Percentiles rank a stretch among this genome's conserved stretches.
These are phyloP conservation scores for Brachionus rotundiformis DNA, from an alignment of 1,140 invertebrate species.

Conservation along the genomic window DNA sequence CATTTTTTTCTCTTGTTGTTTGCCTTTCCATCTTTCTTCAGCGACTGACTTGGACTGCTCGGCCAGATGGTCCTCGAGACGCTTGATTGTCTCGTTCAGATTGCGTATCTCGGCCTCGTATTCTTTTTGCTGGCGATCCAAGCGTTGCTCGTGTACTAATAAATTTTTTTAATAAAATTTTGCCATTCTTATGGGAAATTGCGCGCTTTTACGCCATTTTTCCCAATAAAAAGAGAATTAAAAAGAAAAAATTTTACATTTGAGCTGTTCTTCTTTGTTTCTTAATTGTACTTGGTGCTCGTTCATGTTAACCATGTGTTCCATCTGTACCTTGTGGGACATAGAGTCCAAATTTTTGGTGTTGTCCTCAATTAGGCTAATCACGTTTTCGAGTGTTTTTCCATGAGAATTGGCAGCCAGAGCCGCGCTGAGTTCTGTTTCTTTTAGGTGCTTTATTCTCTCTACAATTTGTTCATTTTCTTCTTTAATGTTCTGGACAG, in stretches of 20 bases:
- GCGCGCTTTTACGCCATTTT: too few species aligned
- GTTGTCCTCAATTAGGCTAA: slow-evolving; percentile 40
- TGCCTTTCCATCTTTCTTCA: slow-evolving; percentile 34
- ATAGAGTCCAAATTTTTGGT: slow-evolving; percentile 38
- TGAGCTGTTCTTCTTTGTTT: slow-evolving; percentile 48
- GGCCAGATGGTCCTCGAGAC: slow-evolving; percentile 43
- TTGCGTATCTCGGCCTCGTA: slow-evolving; percentile 40
- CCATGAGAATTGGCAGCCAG: slow-evolving; percentile 45
- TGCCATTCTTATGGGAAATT: too few species aligned
- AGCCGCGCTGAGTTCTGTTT: slow-evolving; percentile 20
- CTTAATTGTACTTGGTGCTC: slow-evolving; percentile 36
- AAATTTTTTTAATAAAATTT: background rate
- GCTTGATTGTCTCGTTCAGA: slow-evolving; percentile 31
- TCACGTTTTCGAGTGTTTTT: slow-evolving; percentile 24
- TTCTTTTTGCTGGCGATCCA: slow-evolving; percentile 25
- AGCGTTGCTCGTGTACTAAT: slow-evolving; percentile 32
- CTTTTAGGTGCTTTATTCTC: slow-evolving; percentile 35
- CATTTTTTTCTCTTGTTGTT: slow-evolving; percentile 48
- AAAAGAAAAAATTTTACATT: background rate
- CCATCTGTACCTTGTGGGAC: slow-evolving; percentile 38
- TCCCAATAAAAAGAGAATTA: too few species aligned
- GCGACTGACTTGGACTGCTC: slow-evolving; percentile 41
- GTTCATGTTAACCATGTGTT: slow-evolving; percentile 11
- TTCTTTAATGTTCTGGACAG: slow-evolving; percentile 35
- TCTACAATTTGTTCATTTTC: slow-evolving; percentile 36